These are phyloP conservation scores for Drosophila diplacantha DNA, from an alignment of 2,888 invertebrate species.

Conservation along the genomic window DNA sequence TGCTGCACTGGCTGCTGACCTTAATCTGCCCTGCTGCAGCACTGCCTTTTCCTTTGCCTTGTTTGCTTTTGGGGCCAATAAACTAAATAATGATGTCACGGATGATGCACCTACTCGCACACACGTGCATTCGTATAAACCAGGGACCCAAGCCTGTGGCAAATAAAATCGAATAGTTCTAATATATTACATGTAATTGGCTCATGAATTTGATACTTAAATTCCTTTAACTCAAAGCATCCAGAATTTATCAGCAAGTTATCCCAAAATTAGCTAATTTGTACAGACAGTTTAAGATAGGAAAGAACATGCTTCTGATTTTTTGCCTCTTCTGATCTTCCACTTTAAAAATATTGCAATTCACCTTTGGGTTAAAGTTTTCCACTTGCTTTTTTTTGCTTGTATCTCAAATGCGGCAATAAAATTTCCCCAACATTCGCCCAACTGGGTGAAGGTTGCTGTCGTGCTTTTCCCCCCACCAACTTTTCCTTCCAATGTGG, in stretches of 20 bases:
- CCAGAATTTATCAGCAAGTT: too few species aligned
- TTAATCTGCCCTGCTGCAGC: slow-evolving; percentile 19
- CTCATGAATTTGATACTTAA: neutral
- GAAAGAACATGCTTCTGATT: too few species aligned
- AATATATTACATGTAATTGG: neutral
- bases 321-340: neutral
- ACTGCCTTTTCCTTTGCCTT: slow-evolving; percentile 14
- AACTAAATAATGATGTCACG: slow-evolving; percentile 42
- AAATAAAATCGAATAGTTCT: neutral
- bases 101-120: slow-evolving; percentile 13
- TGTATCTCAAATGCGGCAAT: slow-evolving; percentile 51
- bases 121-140: neutral
- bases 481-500: slow-evolving; percentile 1
- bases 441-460: slow-evolving; percentile 70
- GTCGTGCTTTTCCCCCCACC: slow-evolving; percentile 6
- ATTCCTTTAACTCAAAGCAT: neutral
- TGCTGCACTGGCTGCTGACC: slow-evolving; percentile 28
- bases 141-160: neutral
- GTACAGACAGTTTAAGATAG: too few species aligned
- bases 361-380: slow-evolving; percentile 23
- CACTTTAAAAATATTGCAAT: neutral
- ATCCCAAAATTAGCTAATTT: too few species aligned
- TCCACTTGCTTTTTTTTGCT: slow-evolving; percentile 8
- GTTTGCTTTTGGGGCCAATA: slow-evolving; percentile 30
- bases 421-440: slow-evolving; percentile 43